phyloP scores from a whole-genome alignment of 2,113 vertebrate species.

The Myotis davidii region DNA sequence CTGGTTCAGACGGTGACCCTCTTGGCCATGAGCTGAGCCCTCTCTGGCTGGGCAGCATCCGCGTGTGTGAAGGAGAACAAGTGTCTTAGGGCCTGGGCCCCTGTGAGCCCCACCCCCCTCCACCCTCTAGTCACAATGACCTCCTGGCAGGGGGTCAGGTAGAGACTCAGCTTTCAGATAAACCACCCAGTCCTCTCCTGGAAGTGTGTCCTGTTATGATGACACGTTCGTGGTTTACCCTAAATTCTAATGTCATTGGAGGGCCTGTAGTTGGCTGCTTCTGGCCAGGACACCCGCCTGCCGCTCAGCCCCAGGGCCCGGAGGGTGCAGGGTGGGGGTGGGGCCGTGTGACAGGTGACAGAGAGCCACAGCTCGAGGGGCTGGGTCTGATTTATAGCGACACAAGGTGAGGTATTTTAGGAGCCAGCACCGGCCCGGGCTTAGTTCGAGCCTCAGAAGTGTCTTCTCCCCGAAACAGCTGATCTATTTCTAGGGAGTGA shows the following conservation, averaged over 20 bases:
- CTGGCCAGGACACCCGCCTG: neutral
- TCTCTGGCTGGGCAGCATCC: fast-evolving
- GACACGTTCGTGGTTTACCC: neutral
- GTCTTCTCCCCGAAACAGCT: neutral
- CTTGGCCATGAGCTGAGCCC: fast-evolving
- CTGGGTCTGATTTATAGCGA: neutral
- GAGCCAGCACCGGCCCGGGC: neutral
- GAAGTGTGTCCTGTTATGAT: neutral
- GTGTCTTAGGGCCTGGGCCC: fast-evolving
- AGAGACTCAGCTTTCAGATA: neutral
- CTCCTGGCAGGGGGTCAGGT: neutral
- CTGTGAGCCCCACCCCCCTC: neutral
- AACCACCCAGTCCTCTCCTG: neutral
- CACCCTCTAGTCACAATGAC: too few species aligned
- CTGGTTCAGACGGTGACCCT: fast-evolving
- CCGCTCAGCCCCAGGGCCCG: fast-evolving
- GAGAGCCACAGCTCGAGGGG: fast-evolving
- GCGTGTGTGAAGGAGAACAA: fast-evolving
- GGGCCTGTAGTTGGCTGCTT: neutral
- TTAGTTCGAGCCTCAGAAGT: neutral
- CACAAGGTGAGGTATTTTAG: slow-evolving; percentile 48
- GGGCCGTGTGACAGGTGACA: neutral
- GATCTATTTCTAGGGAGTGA: neutral
- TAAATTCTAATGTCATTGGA: neutral
- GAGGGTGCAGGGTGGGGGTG: neutral